Percentiles rank a stretch among this genome's conserved stretches.
Conservation (phyloP, 2,888 invertebrate genomes). For the Melinaea menophilus region DNA sequence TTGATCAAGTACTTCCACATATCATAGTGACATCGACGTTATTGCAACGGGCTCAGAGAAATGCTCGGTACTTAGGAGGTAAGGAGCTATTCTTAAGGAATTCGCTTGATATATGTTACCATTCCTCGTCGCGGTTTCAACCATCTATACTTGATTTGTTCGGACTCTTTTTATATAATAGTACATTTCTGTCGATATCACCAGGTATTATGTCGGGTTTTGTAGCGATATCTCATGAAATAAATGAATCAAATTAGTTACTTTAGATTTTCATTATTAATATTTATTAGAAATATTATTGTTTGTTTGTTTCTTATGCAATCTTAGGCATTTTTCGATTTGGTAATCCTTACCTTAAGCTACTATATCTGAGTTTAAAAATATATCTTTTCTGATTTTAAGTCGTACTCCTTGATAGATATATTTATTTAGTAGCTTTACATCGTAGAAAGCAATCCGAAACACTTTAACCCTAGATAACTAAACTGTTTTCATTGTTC, state of each 20-base stretch:
- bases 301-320: no score
- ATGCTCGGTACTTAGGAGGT: conserved; percentile 43
- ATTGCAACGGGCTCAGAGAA: conserved; percentile 58
- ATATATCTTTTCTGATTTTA: no score
- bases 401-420: no score
- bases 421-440: no score
- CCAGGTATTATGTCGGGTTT: no score
- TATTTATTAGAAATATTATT: neutral
- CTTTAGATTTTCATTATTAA: neutral
- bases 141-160: conserved; percentile 38
- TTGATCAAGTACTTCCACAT: conserved; percentile 55
- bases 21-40: conserved; percentile 61
- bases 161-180: neutral
- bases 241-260: neutral
- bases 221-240: neutral
- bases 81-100: conserved; percentile 44
- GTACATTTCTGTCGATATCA: no score
- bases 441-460: no score
- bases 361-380: no score
- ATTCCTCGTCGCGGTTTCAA: conserved; percentile 47
- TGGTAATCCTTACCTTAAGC: no score
- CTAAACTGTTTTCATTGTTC: no score
- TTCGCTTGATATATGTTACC: conserved; percentile 52
- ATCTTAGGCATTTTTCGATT: no score
- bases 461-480: no score